Percentiles rank a stretch among this genome's conserved stretches.
Evolutionary conservation across 2,113 vertebrate species (phyloP).

Genomic region (Heterotilapia buettikoferi): DNA sequence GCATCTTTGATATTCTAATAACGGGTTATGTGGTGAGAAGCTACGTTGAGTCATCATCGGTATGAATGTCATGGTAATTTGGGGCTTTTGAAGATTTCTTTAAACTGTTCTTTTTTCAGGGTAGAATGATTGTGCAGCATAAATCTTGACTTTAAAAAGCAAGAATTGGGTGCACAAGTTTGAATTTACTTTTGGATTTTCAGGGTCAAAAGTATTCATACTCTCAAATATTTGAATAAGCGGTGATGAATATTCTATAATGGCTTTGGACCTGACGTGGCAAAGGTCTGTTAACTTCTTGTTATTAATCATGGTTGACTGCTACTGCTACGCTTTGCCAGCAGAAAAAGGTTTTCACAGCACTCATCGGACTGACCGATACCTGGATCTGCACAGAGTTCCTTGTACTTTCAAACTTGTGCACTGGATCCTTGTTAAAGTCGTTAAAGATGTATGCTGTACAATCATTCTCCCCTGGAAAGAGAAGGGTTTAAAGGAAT

Average conservation of each 20-base stretch:
- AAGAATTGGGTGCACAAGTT: background rate
- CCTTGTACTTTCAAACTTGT: background rate
- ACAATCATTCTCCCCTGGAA: background rate
- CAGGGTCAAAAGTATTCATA: background rate
- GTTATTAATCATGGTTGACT: background rate
- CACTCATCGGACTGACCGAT: background rate
- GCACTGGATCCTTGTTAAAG: background rate
- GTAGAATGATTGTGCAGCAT: background rate
- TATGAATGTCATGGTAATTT: background rate
- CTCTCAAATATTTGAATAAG: background rate
- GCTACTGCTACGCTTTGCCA: background rate
- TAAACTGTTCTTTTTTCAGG: background rate
- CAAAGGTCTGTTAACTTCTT: background rate
- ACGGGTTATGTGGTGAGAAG: background rate
- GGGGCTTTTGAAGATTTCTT: background rate
- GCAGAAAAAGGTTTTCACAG: background rate
- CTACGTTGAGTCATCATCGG: fast-evolving
- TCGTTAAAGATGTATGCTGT: background rate
- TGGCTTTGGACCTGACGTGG: background rate
- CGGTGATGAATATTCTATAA: background rate
- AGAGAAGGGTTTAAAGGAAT: background rate
- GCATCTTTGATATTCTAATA: background rate
- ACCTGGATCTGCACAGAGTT: background rate
- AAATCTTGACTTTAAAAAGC: background rate
- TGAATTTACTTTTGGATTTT: background rate